phyloP scores from a whole-genome alignment of 2,888 invertebrate genomes.

The Chloromyia formosa region DNA sequence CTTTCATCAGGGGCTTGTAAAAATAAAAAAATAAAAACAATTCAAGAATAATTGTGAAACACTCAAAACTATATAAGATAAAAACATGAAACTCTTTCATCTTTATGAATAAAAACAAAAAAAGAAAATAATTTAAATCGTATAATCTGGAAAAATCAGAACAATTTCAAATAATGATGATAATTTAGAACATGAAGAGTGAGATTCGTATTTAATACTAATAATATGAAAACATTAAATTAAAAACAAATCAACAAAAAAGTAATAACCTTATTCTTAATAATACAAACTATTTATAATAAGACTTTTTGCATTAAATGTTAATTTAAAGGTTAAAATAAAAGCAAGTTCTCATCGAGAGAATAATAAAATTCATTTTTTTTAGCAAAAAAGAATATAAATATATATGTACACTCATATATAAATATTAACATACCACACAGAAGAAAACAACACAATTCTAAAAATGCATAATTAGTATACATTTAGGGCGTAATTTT shows the following conservation, averaged over 20 bases:
- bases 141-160: slow-evolving; percentile 19
- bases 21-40: slow-evolving; percentile 3
- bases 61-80: neutral
- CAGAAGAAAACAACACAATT: slow-evolving; percentile 9
- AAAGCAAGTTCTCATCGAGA: neutral
- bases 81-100: slow-evolving; percentile 15
- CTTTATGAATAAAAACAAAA: slow-evolving; percentile 1
- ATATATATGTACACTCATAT: neutral
- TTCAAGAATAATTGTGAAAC: slow-evolving; percentile 17
- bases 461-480: slow-evolving; percentile 37
- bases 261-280: slow-evolving; percentile 18
- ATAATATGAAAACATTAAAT: neutral
- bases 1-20: slow-evolving; percentile 44
- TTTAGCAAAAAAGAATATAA: neutral
- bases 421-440: neutral
- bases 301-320: slow-evolving; percentile 34
- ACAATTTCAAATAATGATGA: slow-evolving; percentile 36
- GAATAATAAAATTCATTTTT: neutral
- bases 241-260: too few relatives aligned
- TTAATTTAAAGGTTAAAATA: slow-evolving; percentile 20
- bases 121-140: slow-evolving; percentile 25
- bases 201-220: slow-evolving; percentile 43
- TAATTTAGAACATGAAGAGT: slow-evolving; percentile 43
- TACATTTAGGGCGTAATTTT: slow-evolving; percentile 26
- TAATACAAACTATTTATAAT: slow-evolving; percentile 23